These are phyloP conservation scores for Chorisops tibialis DNA, from an alignment of 2,888 invertebrate species.

Conservation along the genomic window DNA sequence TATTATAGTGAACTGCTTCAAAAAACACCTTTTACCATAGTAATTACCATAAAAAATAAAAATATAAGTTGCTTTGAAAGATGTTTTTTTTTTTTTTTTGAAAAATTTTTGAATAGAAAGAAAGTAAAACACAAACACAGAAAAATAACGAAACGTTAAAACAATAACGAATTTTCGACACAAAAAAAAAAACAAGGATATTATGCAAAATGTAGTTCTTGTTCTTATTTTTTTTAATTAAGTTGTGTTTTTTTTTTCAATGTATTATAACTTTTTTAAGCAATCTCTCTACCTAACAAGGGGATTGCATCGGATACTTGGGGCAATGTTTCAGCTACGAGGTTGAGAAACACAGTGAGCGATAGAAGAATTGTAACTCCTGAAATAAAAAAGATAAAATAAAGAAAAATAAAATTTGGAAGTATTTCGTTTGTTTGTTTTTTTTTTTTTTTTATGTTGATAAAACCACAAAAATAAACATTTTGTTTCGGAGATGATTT, in stretches of 20 bases:
- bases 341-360: constrained; percentile 99
- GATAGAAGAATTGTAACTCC: constrained; percentile 99
- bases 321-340: constrained; percentile 99
- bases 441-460: constrained; percentile 26
- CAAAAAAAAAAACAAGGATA: constrained; percentile 15
- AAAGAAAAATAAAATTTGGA: constrained; percentile 33
- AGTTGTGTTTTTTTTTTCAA: constrained; percentile 32
- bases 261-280: constrained; percentile 41
- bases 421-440: constrained; percentile 33
- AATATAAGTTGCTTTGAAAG: constrained; percentile 1
- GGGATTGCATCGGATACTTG: constrained; percentile 99
- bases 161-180: background rate
- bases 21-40: no score
- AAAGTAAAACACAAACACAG: constrained; percentile 1
- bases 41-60: no score
- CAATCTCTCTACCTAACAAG: constrained; percentile 87
- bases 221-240: constrained; percentile 22
- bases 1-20: background rate
- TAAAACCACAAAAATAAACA: background rate
- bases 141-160: no score
- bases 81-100: constrained; percentile 21
- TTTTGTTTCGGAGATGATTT: background rate
- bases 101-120: constrained; percentile 17
- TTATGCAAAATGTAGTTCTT: constrained; percentile 4
- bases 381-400: constrained; percentile 60